A percentile compares a stretch with the other conserved stretches of the same genome.
These are phyloP conservation scores for Chrosomus eos DNA, from an alignment of 2,797 vertebrate genomes.

Conservation along the genomic window DNA sequence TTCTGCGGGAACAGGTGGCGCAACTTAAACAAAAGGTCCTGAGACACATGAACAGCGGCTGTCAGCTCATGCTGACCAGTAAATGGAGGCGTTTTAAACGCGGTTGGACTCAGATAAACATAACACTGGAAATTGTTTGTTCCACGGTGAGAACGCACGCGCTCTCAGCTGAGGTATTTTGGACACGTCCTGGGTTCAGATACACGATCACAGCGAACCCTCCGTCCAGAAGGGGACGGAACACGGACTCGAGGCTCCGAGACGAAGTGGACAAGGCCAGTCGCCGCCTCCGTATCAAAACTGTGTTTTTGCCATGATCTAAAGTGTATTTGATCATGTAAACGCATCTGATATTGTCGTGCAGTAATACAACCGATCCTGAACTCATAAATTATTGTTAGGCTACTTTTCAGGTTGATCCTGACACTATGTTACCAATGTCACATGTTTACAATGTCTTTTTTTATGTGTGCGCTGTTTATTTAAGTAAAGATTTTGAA, in stretches of 20 bases:
- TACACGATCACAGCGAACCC: neutral
- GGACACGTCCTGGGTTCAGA: constrained; percentile 68
- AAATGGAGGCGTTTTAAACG: constrained; percentile 85
- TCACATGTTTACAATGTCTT: constrained; percentile 81
- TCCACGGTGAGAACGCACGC: constrained; percentile 57
- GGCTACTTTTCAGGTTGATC: constrained; percentile 78
- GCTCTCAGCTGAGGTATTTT: constrained; percentile 34
- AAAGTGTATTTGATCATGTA: constrained; percentile 68
- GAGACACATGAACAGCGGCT: constrained; percentile 90
- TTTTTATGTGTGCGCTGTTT: constrained; percentile 77
- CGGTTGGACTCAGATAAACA: constrained; percentile 18
- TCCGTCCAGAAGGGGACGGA: constrained; percentile 60
- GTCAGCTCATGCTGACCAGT: constrained; percentile 89
- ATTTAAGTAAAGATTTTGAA: constrained; percentile 83
- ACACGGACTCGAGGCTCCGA: constrained; percentile 58
- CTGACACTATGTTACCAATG: constrained; percentile 70
- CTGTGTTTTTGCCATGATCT: constrained; percentile 65
- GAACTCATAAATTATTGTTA: constrained; percentile 80
- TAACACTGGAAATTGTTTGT: constrained; percentile 76
- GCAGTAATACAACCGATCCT: constrained; percentile 70
- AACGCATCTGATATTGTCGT: constrained; percentile 68
- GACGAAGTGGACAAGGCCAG: constrained; percentile 40
- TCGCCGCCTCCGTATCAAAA: constrained; percentile 36
- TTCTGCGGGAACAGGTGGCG: constrained; percentile 90
- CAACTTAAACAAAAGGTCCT: constrained; percentile 92